phyloP scores from a whole-genome alignment of 2,797 vertebrate genomes.

The Chelon labrosus region DNA sequence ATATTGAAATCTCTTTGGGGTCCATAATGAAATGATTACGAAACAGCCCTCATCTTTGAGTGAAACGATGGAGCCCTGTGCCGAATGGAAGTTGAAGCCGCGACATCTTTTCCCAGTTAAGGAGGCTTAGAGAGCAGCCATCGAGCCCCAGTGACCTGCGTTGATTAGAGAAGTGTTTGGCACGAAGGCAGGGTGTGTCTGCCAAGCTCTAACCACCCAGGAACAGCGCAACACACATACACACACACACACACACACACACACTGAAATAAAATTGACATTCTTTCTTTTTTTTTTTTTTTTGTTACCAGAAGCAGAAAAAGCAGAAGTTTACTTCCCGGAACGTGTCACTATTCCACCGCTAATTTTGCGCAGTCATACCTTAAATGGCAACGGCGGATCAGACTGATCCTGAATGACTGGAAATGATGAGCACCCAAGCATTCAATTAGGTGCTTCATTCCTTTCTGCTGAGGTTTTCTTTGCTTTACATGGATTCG shows the following conservation, averaged over 20 bases:
- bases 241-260: constrained; percentile 20
- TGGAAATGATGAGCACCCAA: constrained; percentile 56
- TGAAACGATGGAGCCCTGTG: constrained; percentile 32
- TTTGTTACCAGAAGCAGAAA: constrained; percentile 8
- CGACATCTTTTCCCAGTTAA: constrained; percentile 79
- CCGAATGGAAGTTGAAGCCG: constrained; percentile 38
- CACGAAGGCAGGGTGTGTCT: constrained; percentile 57
- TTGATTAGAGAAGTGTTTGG: constrained; percentile 75
- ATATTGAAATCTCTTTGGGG: constrained; percentile 70
- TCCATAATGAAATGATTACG: constrained; percentile 73
- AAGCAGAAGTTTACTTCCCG: constrained; percentile 29
- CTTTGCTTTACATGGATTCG: constrained; percentile 17
- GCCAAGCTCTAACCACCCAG: constrained; percentile 72
- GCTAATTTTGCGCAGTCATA: constrained; percentile 39
- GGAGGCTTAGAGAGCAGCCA: constrained; percentile 63
- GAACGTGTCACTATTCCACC: constrained; percentile 29
- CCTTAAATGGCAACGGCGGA: constrained; percentile 36
- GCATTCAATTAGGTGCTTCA: constrained; percentile 49
- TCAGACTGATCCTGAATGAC: constrained; percentile 49
- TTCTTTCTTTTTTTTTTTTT: not conserved
- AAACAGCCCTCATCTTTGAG: constrained; percentile 50
- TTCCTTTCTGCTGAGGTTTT: constrained; percentile 62
- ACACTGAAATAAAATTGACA: constrained; percentile 10
- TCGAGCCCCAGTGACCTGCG: constrained; percentile 66
- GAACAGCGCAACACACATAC: constrained; percentile 27